phyloP scores from a whole-genome alignment of 2,113 vertebrate genomes.

The Dunckerocampus dactyliophorus region DNA sequence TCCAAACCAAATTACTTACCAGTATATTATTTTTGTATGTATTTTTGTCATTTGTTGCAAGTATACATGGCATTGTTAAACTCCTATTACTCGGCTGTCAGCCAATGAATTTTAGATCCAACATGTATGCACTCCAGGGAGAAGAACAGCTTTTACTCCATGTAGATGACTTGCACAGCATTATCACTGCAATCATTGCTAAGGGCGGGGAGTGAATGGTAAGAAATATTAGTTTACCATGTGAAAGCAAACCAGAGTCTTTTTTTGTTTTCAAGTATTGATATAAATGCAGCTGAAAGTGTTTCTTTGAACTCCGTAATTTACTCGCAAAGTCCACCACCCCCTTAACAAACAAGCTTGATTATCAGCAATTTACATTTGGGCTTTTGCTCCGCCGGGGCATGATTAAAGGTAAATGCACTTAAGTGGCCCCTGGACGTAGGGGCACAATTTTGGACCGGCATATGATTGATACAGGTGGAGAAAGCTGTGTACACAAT shows the following conservation, averaged over 20 bases:
- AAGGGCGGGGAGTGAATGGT: neutral
- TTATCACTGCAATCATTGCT: constrained; percentile 14
- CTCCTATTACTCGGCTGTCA: neutral
- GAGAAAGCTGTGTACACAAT: constrained; percentile 49
- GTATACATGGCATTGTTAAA: neutral
- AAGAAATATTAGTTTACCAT: constrained; percentile 3
- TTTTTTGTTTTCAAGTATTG: constrained; percentile 11
- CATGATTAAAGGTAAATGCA: constrained; percentile 61
- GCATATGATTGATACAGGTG: constrained; percentile 58
- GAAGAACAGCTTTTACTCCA: neutral
- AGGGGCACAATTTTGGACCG: constrained; percentile 38
- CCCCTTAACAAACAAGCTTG: constrained; percentile 17
- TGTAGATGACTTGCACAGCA: constrained; percentile 5
- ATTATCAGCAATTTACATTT: constrained; percentile 44
- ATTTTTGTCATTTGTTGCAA: neutral
- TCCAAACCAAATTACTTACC: neutral
- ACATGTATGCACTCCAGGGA: neutral
- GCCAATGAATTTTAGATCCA: neutral
- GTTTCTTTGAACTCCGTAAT: constrained; percentile 20
- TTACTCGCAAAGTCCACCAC: neutral
- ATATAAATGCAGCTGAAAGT: constrained; percentile 13
- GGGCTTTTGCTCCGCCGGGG: constrained; percentile 28
- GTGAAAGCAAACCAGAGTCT: constrained; percentile 17
- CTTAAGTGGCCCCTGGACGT: constrained; percentile 41
- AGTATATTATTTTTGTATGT: neutral